These are phyloP conservation scores for Drosophila takahashii DNA, from an alignment of 1,140 invertebrate species.

Conservation along the genomic window DNA sequence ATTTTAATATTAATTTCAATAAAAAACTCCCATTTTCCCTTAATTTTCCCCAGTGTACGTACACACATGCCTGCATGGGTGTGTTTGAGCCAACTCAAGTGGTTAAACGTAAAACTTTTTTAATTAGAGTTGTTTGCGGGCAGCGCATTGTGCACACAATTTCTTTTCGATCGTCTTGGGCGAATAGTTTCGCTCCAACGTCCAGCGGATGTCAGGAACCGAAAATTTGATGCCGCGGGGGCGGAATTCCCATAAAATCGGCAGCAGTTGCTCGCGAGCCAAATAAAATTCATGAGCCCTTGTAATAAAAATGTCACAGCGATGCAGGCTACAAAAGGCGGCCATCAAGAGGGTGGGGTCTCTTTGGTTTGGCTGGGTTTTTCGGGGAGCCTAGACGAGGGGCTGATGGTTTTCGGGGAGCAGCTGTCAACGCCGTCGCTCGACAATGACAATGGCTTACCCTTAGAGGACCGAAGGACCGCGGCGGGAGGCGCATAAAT, in stretches of 20 bases:
- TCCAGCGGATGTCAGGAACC: conserved; percentile 7
- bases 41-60: conserved; percentile 11
- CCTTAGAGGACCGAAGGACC: conserved; percentile 38
- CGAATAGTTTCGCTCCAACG: conserved; percentile 59
- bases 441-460: conserved; percentile 75
- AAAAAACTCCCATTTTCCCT: too few relatives aligned
- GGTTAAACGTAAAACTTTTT: conserved; percentile 82
- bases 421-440: conserved; percentile 71
- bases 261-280: conserved; percentile 55
- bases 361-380: not conserved
- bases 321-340: conserved; percentile 60
- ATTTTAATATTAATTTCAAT: too few relatives aligned
- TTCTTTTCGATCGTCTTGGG: conserved; percentile 67
- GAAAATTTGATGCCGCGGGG: conserved; percentile 26
- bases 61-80: conserved; percentile 29
- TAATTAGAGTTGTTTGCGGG: conserved; percentile 80
- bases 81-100: conserved; percentile 67
- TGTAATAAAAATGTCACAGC: conserved; percentile 77
- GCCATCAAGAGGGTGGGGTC: conserved; percentile 23
- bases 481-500: conserved; percentile 58
- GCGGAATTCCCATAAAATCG: conserved; percentile 65
- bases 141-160: conserved; percentile 70
- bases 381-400: conserved; percentile 3
- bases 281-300: conserved; percentile 81
- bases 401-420: conserved; percentile 3